Percentiles rank a stretch among this genome's conserved stretches.
Conservation (phyloP, 2,113 vertebrate genomes). For the human region GRCh38 chr7:92947501-92948000, state of each 20-base stretch:
- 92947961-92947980: background rate
- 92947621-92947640: background rate
- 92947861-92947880: background rate
- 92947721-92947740: constrained; percentile 3
- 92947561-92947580: background rate
- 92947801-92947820: background rate
- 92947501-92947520: background rate
- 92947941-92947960: background rate
- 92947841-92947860: background rate
- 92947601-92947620: background rate
- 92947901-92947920: background rate
- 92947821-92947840: background rate
- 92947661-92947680: background rate
- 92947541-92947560: background rate
- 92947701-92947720: background rate
- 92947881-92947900: background rate
- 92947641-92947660: background rate
- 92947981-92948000: background rate
- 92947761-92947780: background rate
- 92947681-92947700: background rate
- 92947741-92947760: background rate
- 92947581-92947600: background rate
- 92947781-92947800: background rate
- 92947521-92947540: background rate
- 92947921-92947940: background rate